Base-by-base conservation (phyloP, 1,140 invertebrate species). In the Littorina saxatilis region DNA sequence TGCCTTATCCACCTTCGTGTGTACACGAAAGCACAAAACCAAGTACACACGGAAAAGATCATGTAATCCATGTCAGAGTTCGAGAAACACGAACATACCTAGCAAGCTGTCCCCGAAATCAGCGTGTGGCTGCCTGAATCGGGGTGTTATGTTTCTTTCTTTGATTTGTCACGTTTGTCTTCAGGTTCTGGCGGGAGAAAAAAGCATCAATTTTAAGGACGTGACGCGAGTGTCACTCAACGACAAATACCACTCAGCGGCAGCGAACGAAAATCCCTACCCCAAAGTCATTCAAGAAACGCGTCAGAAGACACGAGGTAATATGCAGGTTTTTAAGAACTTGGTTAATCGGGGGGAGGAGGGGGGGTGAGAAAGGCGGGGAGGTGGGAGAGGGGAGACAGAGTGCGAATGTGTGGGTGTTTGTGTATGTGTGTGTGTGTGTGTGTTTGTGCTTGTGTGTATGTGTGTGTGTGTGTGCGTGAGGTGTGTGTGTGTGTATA, bases 381-480 rank as follows among this genome's bases (percentile, higher is more conserved):
- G 47, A 50, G 9, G 47, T 50, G 47, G 20, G 47, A 9, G 9
- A 11, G 20, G 52, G 20, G 52, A 23, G 52, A 23, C 17, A 23
- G 20, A 9, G 20, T 63, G 61, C 27, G 61, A 29, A 29, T 63
- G 61, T 68, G 37, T 68, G 63, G 17, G 63, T 68, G 63, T 39
- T 4, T 39, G 35, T 68, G 63, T 23, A 35, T 63, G 61, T 27
- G 61, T 63, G 68, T 37, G 68, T 43, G 68, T 37, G 68, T 43
- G 68, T 40, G 37, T 43, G 68, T 72, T 35, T n/a, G 68, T 72
- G 68, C 40, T 35, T 72, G 68, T 72, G 68, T 72, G 68, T 72
- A 37, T 87, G 63, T 80, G 82, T 66, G 37, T 50, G 29, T 47
- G 66, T 79, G 17, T 79, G 40, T 84, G 55, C 75, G n/a, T 84